Conservation (phyloP, 2,797 vertebrate species). For the Betta splendens region DNA sequence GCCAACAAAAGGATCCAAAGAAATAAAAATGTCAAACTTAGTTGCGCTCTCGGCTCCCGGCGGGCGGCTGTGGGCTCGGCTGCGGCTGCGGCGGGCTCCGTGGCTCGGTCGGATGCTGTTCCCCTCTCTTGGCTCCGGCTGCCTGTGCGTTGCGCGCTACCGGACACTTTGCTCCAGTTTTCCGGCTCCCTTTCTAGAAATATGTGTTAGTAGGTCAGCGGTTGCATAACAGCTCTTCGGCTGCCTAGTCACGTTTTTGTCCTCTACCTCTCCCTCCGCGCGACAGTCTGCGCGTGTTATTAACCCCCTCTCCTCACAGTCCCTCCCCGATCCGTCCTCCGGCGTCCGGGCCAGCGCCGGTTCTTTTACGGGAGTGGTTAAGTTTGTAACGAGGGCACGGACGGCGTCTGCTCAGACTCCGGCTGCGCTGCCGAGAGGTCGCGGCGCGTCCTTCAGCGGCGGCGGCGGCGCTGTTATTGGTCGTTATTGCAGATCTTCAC, state of each 20-base stretch:
- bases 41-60: slow-evolving; percentile 4
- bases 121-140: slow-evolving; percentile 55
- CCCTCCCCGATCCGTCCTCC: slow-evolving; percentile 16
- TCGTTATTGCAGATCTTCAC: too few relatives aligned
- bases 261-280: slow-evolving; percentile 58
- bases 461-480: too few relatives aligned
- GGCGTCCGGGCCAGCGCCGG: not conserved
- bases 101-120: slow-evolving; percentile 46
- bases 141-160: slow-evolving; percentile 62
- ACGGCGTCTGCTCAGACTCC: slow-evolving; percentile 9
- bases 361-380: slow-evolving; percentile 26
- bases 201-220: slow-evolving; percentile 88
- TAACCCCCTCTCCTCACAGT: slow-evolving; percentile 12
- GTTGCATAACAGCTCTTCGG: slow-evolving; percentile 84
- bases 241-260: slow-evolving; percentile 83
- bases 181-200: slow-evolving; percentile 75
- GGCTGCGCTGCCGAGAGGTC: not conserved
- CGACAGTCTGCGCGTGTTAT: slow-evolving; percentile 22
- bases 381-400: slow-evolving; percentile 31
- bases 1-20: slow-evolving; percentile 18
- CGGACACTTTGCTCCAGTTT: slow-evolving; percentile 83
- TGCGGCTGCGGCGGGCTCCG: slow-evolving; percentile 38
- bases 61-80: slow-evolving; percentile 36
- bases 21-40: slow-evolving; percentile 41
- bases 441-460: not conserved